Conservation (phyloP, 2,888 invertebrate species). For the Anagyrus pseudococci region DNA sequence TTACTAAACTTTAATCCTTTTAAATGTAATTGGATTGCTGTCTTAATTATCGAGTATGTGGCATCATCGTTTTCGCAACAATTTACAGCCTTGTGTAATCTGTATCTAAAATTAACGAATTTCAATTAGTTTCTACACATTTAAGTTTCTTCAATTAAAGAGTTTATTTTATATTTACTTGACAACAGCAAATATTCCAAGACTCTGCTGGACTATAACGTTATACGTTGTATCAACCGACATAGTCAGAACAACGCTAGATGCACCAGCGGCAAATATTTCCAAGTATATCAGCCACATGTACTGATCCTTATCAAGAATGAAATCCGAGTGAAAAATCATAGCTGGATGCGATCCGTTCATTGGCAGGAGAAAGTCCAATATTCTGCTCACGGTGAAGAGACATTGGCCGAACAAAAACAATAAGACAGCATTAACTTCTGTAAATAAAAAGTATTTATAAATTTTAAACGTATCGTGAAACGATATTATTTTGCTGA, state of each 20-base stretch:
- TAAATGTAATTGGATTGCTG: conserved; percentile 3
- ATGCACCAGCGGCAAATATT: too few species aligned
- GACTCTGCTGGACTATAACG: neutral
- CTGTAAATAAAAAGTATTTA: too few species aligned
- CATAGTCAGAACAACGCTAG: neutral
- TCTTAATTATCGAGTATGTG: neutral
- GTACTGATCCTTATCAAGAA: too few species aligned
- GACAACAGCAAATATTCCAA: conserved; percentile 1
- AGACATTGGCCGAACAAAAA: too few species aligned
- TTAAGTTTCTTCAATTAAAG: neutral
- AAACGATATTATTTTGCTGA: too few species aligned
- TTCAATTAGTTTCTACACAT: neutral
- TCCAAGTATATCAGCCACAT: too few species aligned
- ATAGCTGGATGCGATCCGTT: conserved; percentile 7
- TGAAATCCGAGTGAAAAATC: too few species aligned
- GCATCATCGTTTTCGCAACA: neutral
- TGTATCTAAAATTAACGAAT: neutral
- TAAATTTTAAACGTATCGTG: too few species aligned
- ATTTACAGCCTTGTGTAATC: neutral
- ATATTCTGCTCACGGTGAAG: too few species aligned
- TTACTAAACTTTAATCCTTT: conserved; percentile 8
- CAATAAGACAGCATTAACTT: too few species aligned
- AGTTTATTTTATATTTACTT: neutral
- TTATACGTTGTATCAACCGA: neutral
- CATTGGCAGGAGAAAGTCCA: conserved; percentile 5